These are phyloP conservation scores for Acrobeloides nanus DNA, from an alignment of 2,888 invertebrate genomes.

Conservation along the genomic window DNA sequence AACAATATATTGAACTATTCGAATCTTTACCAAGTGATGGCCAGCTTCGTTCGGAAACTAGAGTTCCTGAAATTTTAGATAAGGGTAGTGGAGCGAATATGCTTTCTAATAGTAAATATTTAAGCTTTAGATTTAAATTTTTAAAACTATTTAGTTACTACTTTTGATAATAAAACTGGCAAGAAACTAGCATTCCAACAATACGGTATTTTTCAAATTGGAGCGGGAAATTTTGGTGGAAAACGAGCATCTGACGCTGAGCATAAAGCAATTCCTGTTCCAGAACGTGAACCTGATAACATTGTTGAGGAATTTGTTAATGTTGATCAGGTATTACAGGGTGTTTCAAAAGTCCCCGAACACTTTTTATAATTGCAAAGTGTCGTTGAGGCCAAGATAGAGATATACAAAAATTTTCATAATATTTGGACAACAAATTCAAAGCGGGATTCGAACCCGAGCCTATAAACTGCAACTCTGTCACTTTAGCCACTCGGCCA, in stretches of 20 bases:
- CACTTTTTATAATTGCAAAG: too few relatives aligned
- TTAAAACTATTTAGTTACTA: slow-evolving; percentile 62
- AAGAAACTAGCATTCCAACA: slow-evolving; percentile 72
- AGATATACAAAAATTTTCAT: too few relatives aligned
- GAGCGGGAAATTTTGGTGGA: slow-evolving; percentile 66
- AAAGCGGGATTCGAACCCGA: too few relatives aligned
- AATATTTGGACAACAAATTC: too few relatives aligned
- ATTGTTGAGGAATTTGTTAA: slow-evolving; percentile 69
- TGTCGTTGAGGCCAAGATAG: too few relatives aligned
- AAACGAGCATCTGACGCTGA: slow-evolving; percentile 63
- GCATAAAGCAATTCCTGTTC: slow-evolving; percentile 66
- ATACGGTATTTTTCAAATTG: slow-evolving; percentile 65
- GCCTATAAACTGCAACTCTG: too few relatives aligned
- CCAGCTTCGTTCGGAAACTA: slow-evolving; percentile 63
- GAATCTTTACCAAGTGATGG: slow-evolving; percentile 62
- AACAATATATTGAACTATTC: slow-evolving; percentile 81
- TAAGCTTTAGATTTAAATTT: too few relatives aligned
- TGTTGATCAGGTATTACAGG: slow-evolving; percentile 79
- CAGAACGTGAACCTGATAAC: slow-evolving; percentile 72
- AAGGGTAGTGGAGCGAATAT: slow-evolving; percentile 63
- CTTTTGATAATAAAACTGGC: slow-evolving; percentile 64
- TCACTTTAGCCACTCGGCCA: too few relatives aligned
- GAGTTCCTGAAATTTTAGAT: slow-evolving; percentile 77
- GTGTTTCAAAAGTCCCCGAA: too few relatives aligned
- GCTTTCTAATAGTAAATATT: slow-evolving; percentile 6